These are phyloP conservation scores for Diplosoma virens DNA, from an alignment of 23 tunicate genomes.

Conservation along the genomic window DNA sequence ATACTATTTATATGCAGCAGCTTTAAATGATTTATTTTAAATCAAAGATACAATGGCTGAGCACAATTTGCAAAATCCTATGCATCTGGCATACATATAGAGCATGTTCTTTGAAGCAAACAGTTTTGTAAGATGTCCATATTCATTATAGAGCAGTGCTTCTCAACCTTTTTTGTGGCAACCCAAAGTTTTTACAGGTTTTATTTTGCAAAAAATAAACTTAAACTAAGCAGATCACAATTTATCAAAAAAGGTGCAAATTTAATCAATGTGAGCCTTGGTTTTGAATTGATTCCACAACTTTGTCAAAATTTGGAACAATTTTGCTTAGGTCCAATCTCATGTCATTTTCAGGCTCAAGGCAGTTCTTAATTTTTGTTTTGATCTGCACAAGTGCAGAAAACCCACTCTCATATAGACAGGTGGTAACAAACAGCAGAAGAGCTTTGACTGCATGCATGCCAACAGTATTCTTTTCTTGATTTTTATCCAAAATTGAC, in stretches of 20 bases:
- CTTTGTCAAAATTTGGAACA: no score
- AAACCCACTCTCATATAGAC: background rate
- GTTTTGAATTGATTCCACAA: background rate
- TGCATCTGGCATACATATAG: no score
- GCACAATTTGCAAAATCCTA: no score
- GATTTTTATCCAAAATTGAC: background rate
- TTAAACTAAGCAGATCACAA: background rate
- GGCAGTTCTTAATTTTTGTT: background rate
- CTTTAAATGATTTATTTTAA: no score
- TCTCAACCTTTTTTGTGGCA: slow-evolving; percentile 1
- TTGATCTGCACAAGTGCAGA: background rate
- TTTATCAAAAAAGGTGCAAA: slow-evolving; percentile 1
- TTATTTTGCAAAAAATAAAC: background rate
- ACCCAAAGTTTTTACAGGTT: background rate
- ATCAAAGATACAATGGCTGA: no score
- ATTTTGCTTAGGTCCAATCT: no score
- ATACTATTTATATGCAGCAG: no score
- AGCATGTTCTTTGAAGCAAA: no score
- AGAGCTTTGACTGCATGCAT: slow-evolving; percentile 1
- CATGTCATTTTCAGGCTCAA: background rate
- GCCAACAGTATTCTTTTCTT: slow-evolving; percentile 15
- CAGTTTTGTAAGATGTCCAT: no score
- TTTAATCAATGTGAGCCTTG: background rate
- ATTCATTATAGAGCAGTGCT: no score
- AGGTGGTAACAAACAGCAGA: slow-evolving; percentile 12